Percentiles rank a stretch among this genome's conserved stretches.
Evolutionary conservation across 2,113 vertebrate species (phyloP).

Genomic region (Mohoua ochrocephala): DNA sequence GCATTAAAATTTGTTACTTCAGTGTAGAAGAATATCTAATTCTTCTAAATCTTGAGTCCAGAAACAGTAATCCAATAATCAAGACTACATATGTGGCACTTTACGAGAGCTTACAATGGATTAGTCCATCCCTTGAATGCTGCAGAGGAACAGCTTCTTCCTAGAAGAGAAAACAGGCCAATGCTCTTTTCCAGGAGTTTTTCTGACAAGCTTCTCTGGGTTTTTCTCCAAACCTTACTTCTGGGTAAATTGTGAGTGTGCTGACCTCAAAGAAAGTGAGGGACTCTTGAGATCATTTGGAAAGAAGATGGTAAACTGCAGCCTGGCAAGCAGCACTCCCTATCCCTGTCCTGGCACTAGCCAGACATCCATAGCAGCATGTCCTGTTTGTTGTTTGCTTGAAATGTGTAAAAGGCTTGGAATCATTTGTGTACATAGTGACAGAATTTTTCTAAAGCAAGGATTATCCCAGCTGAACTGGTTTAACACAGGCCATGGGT

Average conservation of each 20-base stretch:
- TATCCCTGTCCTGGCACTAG: not conserved
- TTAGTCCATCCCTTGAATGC: not conserved
- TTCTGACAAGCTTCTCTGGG: not conserved
- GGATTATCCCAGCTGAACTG: not conserved
- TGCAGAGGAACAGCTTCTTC: not conserved
- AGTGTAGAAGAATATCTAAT: not conserved
- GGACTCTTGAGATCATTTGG: not conserved
- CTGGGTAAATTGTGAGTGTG: not conserved
- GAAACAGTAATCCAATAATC: not conserved
- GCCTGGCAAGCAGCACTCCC: not conserved
- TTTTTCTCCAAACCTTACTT: not conserved
- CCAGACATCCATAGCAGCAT: not conserved
- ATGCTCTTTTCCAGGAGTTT: not conserved
- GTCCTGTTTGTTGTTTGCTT: not conserved
- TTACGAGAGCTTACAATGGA: fast-evolving
- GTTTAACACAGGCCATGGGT: not conserved
- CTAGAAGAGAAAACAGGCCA: not conserved
- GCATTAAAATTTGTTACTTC: not conserved
- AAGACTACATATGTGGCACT: not conserved
- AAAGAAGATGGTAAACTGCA: not conserved
- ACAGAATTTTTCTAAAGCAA: not conserved
- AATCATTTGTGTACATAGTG: not conserved
- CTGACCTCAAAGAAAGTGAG: not conserved
- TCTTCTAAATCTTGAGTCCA: not conserved
- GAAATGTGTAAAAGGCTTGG: not conserved